Evolutionary conservation across 1,140 invertebrate genomes (phyloP), one percentile per base, ranked within the genome.

Genomic region (Phortica variegata): DNA sequence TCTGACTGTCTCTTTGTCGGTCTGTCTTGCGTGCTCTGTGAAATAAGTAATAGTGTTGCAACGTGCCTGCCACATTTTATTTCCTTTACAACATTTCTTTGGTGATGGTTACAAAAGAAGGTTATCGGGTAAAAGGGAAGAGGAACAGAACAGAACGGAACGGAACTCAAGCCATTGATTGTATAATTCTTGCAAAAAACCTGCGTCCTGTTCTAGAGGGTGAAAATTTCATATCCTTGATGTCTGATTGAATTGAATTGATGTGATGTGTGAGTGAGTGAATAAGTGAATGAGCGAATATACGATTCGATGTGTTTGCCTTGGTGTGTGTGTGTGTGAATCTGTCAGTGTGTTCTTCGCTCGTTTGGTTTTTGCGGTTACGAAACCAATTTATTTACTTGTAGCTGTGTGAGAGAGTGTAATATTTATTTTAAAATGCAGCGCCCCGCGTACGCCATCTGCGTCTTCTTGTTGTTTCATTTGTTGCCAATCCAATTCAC

Each of bases 331-430:
- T 58, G 49, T 43, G 41, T 37, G 32, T 45, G 40, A 40, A 44
- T 26, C 5, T 26, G 10, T 26, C 5, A 26, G 10, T 6, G 10
- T 6, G 23, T 47, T 47, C 48, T 47, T 45, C 47, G 48, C 46
- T 54, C 55, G 56, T 56, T 72, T 62, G 63, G 58, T 60, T 65
- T 60, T 61, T 72, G 69, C 61, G 69, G 69, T 72, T 72, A 57
- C 69, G 69, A 72, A 72, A 72, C 68, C 69, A 72, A 72, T 72
- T 72, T 72, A 72, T 72, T 72, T 72, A 57, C 52, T 49, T 50
- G 57, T 53, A 10, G 16, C 15, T 20, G 9, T 2, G 9, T 34
- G 23, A 23, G 29, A 48, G 34, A 43, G 26, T 41, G 52, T 44
- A 38, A 69, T 70, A 70, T 70, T 70, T 70, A 62, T 70, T 65